Conservation (phyloP, 2,113 vertebrate species). For the Canis aureus region DNA sequence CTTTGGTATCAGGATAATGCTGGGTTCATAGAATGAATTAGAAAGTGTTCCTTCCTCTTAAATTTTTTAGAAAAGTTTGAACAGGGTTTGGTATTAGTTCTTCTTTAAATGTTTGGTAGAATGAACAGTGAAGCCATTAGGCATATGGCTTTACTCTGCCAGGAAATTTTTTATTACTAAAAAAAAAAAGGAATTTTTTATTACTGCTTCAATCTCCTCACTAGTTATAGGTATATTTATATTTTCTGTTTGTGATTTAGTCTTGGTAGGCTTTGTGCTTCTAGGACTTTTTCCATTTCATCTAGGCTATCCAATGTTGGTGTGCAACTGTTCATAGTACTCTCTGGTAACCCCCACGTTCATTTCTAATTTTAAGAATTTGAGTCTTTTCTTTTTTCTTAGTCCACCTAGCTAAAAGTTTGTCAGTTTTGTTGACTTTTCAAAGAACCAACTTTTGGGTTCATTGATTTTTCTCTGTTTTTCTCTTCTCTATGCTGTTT, state of each 20-base stretch:
- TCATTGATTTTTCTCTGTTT: not conserved
- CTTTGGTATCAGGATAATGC: not conserved
- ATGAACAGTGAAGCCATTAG: not conserved
- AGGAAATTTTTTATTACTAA: not conserved
- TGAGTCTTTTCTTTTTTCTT: not conserved
- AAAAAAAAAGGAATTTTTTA: not conserved
- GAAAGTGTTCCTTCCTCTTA: not conserved
- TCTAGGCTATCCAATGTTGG: not conserved
- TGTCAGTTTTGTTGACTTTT: not conserved
- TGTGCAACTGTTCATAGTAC: not conserved
- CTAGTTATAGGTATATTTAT: not conserved
- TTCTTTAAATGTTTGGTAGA: not conserved
- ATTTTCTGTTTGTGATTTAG: not conserved
- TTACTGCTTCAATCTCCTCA: not conserved
- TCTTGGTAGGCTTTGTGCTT: not conserved
- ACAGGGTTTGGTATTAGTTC: not conserved
- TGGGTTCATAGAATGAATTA: not conserved
- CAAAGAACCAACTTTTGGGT: not conserved
- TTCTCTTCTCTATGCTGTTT: not conserved
- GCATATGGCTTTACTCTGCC: not conserved
- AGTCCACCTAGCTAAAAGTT: not conserved
- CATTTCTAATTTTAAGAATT: not conserved
- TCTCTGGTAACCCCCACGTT: not conserved
- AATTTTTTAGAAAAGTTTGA: not conserved
- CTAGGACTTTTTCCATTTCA: not conserved